phyloP scores from a whole-genome alignment of 1,140 invertebrate genomes.

The Littorina saxatilis region DNA sequence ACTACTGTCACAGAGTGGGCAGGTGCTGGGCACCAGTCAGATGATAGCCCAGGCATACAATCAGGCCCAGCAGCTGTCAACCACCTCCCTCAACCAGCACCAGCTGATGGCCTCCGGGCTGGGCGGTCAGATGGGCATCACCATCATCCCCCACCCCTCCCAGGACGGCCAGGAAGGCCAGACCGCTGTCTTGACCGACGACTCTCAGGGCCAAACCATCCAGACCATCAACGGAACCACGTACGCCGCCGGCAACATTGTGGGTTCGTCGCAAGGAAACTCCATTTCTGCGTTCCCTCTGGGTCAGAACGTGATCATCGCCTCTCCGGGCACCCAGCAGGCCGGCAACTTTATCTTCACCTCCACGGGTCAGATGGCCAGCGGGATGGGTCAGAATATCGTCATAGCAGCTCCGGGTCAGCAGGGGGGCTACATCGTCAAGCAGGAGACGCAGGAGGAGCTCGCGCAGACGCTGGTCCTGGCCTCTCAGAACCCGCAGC shows the following conservation, averaged over 20 bases:
- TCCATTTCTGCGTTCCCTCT: conserved; percentile 43
- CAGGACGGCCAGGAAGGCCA: conserved; percentile 39
- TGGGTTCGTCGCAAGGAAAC: conserved; percentile 11
- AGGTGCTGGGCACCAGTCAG: conserved; percentile 40
- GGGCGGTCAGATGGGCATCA: conserved; percentile 38
- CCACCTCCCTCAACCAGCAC: conserved; percentile 40
- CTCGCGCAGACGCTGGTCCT: conserved; percentile 46
- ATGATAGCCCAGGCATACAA: conserved; percentile 52
- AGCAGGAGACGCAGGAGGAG: conserved; percentile 44
- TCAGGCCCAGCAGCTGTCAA: conserved; percentile 48
- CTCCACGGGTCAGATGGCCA: conserved; percentile 26
- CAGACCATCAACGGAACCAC: conserved; percentile 23
- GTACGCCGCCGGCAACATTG: neutral
- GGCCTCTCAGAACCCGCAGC: conserved; percentile 47
- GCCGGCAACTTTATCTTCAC: conserved; percentile 46
- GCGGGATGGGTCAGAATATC: conserved; percentile 41
- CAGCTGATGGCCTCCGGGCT: conserved; percentile 30
- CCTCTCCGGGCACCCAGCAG: conserved; percentile 45
- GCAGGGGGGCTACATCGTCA: conserved; percentile 44
- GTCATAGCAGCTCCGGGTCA: conserved; percentile 46
- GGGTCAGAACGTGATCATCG: conserved; percentile 51
- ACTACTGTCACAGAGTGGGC: conserved; percentile 33
- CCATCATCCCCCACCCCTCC: conserved; percentile 13
- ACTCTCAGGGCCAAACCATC: conserved; percentile 15
- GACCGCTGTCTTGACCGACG: conserved; percentile 23